phyloP scores from a whole-genome alignment of 2,797 vertebrate genomes.

The Gallirallus australis region DNA sequence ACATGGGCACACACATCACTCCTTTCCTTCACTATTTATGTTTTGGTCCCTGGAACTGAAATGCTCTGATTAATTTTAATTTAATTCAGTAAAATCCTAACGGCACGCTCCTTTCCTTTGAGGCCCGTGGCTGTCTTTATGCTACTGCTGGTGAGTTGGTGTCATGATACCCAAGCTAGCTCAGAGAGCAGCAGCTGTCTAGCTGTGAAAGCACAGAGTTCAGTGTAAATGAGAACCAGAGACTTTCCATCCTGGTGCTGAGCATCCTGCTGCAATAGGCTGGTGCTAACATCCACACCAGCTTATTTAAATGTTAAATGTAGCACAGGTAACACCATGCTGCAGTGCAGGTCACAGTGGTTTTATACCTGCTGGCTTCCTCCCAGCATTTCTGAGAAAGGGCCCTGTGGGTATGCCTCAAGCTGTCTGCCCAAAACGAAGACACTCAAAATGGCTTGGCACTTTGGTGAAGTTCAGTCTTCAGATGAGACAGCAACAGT shows the following conservation, averaged over 20 bases:
- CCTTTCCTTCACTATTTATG: slow-evolving; percentile 52
- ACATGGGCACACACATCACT: not conserved
- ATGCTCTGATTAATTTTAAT: slow-evolving; percentile 23
- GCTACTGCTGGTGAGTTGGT: not conserved
- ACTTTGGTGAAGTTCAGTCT: not conserved
- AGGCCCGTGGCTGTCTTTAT: not conserved
- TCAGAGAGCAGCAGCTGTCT: not conserved
- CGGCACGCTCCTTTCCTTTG: slow-evolving; percentile 13
- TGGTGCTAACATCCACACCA: rapidly evolving
- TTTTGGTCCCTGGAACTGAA: slow-evolving; percentile 59
- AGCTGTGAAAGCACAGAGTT: not conserved
- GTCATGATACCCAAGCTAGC: not conserved
- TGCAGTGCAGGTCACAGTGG: not conserved
- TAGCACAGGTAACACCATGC: not conserved
- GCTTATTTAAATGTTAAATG: rapidly evolving
- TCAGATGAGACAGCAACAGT: not conserved
- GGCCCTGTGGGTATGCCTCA: not conserved
- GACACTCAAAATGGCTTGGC: not conserved
- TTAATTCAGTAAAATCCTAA: slow-evolving; percentile 51
- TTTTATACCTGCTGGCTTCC: not conserved
- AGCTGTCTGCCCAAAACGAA: not conserved
- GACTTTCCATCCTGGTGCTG: not conserved
- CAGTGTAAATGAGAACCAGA: not conserved
- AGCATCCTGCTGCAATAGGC: not conserved
- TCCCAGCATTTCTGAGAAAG: not conserved